A percentile compares a stretch with the other conserved stretches of the same genome.
Conservation (phyloP, 1,140 invertebrate genomes). For the Penaeus japonicus region DNA sequence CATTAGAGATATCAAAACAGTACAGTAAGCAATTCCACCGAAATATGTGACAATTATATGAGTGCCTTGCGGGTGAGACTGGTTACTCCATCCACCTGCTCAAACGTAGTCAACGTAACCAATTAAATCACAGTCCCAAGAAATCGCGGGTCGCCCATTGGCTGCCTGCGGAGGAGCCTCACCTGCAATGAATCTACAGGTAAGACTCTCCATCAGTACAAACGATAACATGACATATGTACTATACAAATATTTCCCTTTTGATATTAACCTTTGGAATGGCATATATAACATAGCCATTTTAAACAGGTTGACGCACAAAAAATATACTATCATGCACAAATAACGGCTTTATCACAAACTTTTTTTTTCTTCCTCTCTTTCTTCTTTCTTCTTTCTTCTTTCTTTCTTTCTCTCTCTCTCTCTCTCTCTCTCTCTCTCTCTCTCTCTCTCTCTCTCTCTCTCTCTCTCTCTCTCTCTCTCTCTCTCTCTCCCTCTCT, state of each 20-base stretch:
- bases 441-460: neutral
- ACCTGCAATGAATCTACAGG: neutral
- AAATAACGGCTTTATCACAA: no score
- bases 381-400: neutral
- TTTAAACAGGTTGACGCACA: neutral
- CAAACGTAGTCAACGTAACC: neutral
- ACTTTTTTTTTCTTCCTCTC: neutral
- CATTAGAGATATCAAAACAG: no score
- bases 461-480: no score
- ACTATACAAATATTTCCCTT: neutral
- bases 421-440: slow-evolving; percentile 15
- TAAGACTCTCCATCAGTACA: neutral
- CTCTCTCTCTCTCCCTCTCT: no score
- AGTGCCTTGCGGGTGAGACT: neutral
- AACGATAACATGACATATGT: slow-evolving; percentile 15
- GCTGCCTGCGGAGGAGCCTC: slow-evolving; percentile 1
- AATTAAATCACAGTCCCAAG: slow-evolving; percentile 7
- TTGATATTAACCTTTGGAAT: neutral
- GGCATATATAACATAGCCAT: neutral
- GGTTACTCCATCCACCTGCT: slow-evolving; percentile 6
- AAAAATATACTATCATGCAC: no score
- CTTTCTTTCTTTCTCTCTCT: slow-evolving; percentile 15
- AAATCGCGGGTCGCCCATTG: slow-evolving; percentile 16
- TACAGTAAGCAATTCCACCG: neutral
- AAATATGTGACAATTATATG: neutral